phyloP scores from a whole-genome alignment of 2,797 vertebrate species.

The Syngnathus rostellatus region DNA sequence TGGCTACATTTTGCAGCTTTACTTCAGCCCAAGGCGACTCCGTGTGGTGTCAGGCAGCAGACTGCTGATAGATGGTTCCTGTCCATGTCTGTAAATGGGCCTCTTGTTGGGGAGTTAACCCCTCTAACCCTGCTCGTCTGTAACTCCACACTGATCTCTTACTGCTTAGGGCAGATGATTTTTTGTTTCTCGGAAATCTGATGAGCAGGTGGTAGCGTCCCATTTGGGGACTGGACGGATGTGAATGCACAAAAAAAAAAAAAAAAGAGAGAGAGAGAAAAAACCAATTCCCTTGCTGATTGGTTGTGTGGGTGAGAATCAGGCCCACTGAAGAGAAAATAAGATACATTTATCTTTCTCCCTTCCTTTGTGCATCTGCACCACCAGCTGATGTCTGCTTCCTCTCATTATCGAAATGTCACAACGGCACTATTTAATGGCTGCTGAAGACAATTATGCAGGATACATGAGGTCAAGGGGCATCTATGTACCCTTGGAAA shows the following conservation, averaged over 20 bases:
- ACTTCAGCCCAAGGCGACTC: constrained; percentile 36
- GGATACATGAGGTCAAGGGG: constrained; percentile 17
- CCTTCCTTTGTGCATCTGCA: constrained; percentile 38
- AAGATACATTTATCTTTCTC: constrained; percentile 21
- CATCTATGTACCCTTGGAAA: constrained; percentile 12
- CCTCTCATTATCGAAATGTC: constrained; percentile 38
- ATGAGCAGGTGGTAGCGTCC: constrained; percentile 58
- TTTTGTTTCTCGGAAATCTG: constrained; percentile 53
- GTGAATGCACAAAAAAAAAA: constrained; percentile 10
- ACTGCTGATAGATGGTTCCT: constrained; percentile 62
- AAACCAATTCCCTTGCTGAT: constrained; percentile 17
- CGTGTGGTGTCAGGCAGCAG: constrained; percentile 46
- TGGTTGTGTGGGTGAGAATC: constrained; percentile 39
- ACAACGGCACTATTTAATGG: constrained; percentile 9
- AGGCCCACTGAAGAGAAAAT: constrained; percentile 18
- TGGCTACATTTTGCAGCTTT: constrained; percentile 22
- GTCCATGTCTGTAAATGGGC: constrained; percentile 59
- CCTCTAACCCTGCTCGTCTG: constrained; percentile 54
- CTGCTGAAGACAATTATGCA: constrained; percentile 21
- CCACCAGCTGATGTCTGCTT: constrained; percentile 42
- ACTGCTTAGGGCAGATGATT: constrained; percentile 50
- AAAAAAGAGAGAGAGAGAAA: constrained; percentile 4
- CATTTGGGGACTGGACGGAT: constrained; percentile 40
- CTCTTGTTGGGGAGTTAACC: constrained; percentile 68
- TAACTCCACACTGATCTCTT: constrained; percentile 52